These are phyloP conservation scores for Triops longicaudatus DNA, from an alignment of 1,140 invertebrate species.

Conservation along the genomic window DNA sequence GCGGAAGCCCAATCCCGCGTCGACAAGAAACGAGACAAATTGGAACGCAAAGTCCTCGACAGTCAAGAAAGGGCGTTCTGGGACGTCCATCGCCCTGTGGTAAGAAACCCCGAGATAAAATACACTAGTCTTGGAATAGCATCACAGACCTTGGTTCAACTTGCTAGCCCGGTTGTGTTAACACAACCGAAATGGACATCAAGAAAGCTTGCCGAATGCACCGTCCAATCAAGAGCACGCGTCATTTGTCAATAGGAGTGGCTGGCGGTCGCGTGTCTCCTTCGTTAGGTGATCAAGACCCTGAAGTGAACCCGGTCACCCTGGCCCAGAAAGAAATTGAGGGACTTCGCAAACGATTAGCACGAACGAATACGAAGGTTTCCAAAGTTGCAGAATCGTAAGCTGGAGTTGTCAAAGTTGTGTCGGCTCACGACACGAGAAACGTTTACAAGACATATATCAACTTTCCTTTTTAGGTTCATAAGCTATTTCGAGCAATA, in stretches of 20 bases:
- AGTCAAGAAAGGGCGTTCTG: slow-evolving; percentile 99
- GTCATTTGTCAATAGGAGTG: slow-evolving; percentile 44
- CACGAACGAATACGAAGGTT: slow-evolving; percentile 84
- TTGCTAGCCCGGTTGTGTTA: slow-evolving; percentile 89
- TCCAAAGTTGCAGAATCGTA: slow-evolving; percentile 95
- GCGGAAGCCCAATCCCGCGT: slow-evolving; percentile 75
- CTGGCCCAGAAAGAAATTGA: slow-evolving; percentile 52
- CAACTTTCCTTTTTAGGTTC: slow-evolving; percentile 50
- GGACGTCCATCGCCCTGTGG: slow-evolving; percentile 97
- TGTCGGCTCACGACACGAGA: not conserved
- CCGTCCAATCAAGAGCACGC: slow-evolving; percentile 48
- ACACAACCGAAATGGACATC: slow-evolving; percentile 96
- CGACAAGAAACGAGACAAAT: slow-evolving; percentile 96
- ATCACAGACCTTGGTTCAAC: not conserved
- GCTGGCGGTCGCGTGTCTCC: slow-evolving; percentile 53
- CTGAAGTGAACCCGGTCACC: slow-evolving; percentile 37
- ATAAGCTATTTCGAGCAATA: slow-evolving; percentile 95
- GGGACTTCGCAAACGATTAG: slow-evolving; percentile 63
- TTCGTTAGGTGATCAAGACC: slow-evolving; percentile 48
- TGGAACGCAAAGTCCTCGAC: slow-evolving; percentile 95
- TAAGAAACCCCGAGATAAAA: slow-evolving; percentile 40
- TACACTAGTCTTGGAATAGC: not conserved
- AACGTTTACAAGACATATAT: not conserved
- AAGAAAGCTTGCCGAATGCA: slow-evolving; percentile 89
- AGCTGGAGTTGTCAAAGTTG: slow-evolving; percentile 42